Percentiles rank a stretch among this genome's conserved stretches.
phyloP scores from a whole-genome alignment of 1,140 invertebrate species.

The Dryas iulia region DNA sequence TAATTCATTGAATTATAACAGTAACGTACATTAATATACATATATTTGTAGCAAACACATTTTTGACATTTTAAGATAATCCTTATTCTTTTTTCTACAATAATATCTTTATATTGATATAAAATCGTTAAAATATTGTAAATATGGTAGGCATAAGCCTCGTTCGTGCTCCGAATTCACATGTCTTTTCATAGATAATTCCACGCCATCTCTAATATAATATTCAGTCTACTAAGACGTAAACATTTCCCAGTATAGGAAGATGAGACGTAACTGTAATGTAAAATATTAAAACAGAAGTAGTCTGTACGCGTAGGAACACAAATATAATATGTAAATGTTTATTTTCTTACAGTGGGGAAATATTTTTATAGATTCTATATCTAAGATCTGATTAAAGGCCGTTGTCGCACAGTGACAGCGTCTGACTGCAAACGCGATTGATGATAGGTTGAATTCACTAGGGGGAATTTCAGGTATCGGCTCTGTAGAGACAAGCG shows the following conservation, averaged over 20 bases:
- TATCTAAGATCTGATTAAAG: no score
- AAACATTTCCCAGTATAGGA: conserved; percentile 18
- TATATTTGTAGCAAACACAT: no score
- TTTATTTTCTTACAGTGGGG: not conserved
- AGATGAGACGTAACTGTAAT: conserved; percentile 22
- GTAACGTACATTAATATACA: no score
- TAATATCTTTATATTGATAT: not conserved
- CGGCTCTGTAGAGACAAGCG: no score
- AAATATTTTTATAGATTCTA: not conserved
- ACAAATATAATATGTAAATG: not conserved
- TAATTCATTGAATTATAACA: no score
- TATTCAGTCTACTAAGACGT: conserved; percentile 24
- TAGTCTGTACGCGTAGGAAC: not conserved
- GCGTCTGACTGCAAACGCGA: no score
- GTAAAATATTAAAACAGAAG: conserved; percentile 37
- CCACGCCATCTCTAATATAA: conserved; percentile 24
- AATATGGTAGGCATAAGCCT: conserved; percentile 1
- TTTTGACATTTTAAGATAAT: no score
- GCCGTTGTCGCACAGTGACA: no score
- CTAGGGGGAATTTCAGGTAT: no score
- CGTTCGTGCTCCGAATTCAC: conserved; percentile 26
- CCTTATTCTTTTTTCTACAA: no score
- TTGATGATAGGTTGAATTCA: no score
- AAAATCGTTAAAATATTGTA: not conserved
- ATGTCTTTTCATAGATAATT: conserved; percentile 33